Base-by-base conservation (phyloP, 2,113 vertebrate genomes). In the Pseudonaja textilis region DNA sequence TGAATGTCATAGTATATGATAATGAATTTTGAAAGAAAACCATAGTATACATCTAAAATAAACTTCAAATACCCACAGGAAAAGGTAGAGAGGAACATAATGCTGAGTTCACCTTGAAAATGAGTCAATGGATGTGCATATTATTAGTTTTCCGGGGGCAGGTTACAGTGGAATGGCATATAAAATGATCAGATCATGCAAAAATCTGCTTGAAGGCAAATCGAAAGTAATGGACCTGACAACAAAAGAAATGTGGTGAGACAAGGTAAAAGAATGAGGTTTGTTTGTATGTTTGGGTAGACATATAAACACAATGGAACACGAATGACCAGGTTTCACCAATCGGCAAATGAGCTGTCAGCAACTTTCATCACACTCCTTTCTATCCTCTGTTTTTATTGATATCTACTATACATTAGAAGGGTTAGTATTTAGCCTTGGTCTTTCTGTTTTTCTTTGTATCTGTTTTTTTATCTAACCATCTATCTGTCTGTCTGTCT, bases 121-220 rank as follows among this genome's bases (percentile, higher is more conserved):
- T 34, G 95, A 94, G 89, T 74, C 95, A 93, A 92, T 10, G 4
- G 11, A 59, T 0, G 0, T 61, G 54, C 87, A 93, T 92, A 92
- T 54, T 23, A 39, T 91, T 93, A 56, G 42, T 42, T 94, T n/a
- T 39, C 29, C 92, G 64, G 3, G 93, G 25, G 8, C 14, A 88
- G 14, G 64, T n/a, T 69, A 26, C n/a, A 45, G 11, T 90, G 26
- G 94, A 93, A 90, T 55, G 86, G 69, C 20, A 47, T 94, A 81
- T 94, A 92, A 94, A 95, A 90, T 92, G 69, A 92, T 61, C 26
- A 45, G 45, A 89, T 90, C 9, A 87, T 87, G 90, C 39, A 92
- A 39, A 57, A 57, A 16, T 34, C 93, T 25, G 69, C 88, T 45
- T 45, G 61, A 93, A 55, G 85, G 3, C 0, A 0, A 52, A 94